Evolutionary conservation across 2,113 vertebrate genomes (phyloP), one percentile per base, ranked within the genome.

Genomic region (Phylloscopus whistleri): DNA sequence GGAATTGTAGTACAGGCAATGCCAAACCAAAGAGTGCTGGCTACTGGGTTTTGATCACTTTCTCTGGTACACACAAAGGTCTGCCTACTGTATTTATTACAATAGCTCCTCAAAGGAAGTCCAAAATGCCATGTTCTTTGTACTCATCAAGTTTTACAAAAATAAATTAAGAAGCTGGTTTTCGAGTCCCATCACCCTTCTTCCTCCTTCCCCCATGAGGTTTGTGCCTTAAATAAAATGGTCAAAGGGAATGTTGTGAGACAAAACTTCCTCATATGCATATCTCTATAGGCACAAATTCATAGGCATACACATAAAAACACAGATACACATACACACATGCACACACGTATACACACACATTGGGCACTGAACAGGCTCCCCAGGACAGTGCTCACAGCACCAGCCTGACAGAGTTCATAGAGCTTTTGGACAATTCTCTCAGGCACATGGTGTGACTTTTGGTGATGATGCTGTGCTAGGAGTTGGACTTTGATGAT

Each of bases 11-110:
- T n/a, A n/a, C 62, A 85, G 72, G 44, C 56, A 89, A 20, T 78
- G 93, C 95, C 94, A 96, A 94, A 87, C 43, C 68, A 92, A 96
- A 81, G 41, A 92, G 77, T 84, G 44, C 49, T 84, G 66, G 60
- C 53, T 95, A 35, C 44, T 53, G 44, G 11, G 16, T 66, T 94
- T 81, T 74, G 66, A 82, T 75, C 0, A 37, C 59, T 97, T 95
- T 92, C 64, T 87, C 68, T 84, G 58, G 77, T 72, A 48, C 41
- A 64, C 60, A 82, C 31, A 21, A 68, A 92, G 27, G 24, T 30
- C 31, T 68, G 2, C 49, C 35, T 84, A 84, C 69, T 89, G 31
- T 64, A 84, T 72, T 89, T 92, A 37, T 78, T 84, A 11, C 56
- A 49, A 24, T 7, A 68, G 39, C 31, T 75, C 69, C 70, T 87